phyloP scores from a whole-genome alignment of 2,797 vertebrate genomes.

The Kryptolebias ocellatus region DNA sequence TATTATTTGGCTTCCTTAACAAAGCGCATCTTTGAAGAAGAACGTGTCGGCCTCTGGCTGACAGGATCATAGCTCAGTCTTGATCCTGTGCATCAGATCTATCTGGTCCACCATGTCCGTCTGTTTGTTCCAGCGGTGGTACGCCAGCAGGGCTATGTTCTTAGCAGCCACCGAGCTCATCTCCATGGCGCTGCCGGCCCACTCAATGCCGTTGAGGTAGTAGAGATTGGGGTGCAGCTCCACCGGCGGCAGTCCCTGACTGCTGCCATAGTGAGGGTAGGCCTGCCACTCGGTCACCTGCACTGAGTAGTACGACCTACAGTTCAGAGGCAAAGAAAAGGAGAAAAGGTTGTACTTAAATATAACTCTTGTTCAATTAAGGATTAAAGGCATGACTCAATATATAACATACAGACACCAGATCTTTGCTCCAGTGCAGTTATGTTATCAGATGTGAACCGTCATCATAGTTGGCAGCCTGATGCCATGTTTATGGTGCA shows the following conservation, averaged over 20 bases:
- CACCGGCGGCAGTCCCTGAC: slow-evolving; percentile 84
- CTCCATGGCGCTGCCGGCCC: slow-evolving; percentile 96
- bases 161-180: slow-evolving; percentile 94
- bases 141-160: slow-evolving; percentile 94
- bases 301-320: slow-evolving; percentile 94
- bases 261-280: slow-evolving; percentile 87
- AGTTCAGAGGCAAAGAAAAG: background rate
- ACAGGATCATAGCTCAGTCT: slow-evolving; percentile 91
- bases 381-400: no score
- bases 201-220: slow-evolving; percentile 93
- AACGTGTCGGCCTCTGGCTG: background rate
- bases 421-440: no score
- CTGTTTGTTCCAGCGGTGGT: slow-evolving; percentile 94
- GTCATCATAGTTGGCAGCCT: no score
- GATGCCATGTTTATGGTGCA: no score
- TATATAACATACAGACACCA: no score
- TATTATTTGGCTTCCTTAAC: background rate
- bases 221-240: slow-evolving; percentile 91
- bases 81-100: slow-evolving; percentile 97
- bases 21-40: background rate
- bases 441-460: no score
- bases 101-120: slow-evolving; percentile 95
- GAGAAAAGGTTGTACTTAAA: background rate
- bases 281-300: slow-evolving; percentile 93
- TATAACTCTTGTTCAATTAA: background rate